Evolutionary conservation across 1,140 invertebrate genomes (phyloP), one percentile per base, ranked within the genome.

Genomic region (Euura lappo): DNA sequence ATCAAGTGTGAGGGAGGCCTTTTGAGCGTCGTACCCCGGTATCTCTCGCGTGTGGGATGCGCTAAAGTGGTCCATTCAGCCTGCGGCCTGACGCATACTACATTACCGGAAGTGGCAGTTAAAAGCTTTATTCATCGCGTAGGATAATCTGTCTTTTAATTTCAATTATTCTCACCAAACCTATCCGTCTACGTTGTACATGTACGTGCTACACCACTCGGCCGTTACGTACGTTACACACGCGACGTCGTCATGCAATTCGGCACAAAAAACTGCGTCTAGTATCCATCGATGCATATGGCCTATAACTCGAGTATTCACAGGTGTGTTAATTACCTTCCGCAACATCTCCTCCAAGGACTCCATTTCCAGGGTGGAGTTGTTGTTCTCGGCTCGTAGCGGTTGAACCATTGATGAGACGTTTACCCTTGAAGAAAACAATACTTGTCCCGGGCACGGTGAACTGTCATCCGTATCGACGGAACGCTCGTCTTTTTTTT

Each of bases 291-390:
- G 28, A 28, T 28, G 28, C 28, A 1, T 28, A 28, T 28, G 28
- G 28, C 28, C 28, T 28, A 1, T 28, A 28, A 28, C 28, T 28
- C 28, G 28, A 28, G 28, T 28, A 28, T 28, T 28, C 28, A 28
- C 28, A 28, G 28, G 28, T 28, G 28, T 28, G 28, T 28, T 28
- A 13, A 70, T 90, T 89, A 94, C 93, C 93, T 94, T 94, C 84
- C 92, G 91, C 83, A 94, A 90, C 93, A 94, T 94, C 88, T 94
- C 93, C 85, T 94, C 93, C 77, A 94, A 89, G 76, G 93, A 94
- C 82, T 94, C 93, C 90, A 94, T 93, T 88, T 94, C 93, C 87
- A 93, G 89, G 84, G 92, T 89, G 84, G 91, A 90, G 86, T 93
- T 93, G 88, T 91, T 92, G 85, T 90, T 91, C 76, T 91, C 91